Evolutionary conservation across 2,797 vertebrate species (phyloP).

Genomic region (Propithecus perrieri): DNA sequence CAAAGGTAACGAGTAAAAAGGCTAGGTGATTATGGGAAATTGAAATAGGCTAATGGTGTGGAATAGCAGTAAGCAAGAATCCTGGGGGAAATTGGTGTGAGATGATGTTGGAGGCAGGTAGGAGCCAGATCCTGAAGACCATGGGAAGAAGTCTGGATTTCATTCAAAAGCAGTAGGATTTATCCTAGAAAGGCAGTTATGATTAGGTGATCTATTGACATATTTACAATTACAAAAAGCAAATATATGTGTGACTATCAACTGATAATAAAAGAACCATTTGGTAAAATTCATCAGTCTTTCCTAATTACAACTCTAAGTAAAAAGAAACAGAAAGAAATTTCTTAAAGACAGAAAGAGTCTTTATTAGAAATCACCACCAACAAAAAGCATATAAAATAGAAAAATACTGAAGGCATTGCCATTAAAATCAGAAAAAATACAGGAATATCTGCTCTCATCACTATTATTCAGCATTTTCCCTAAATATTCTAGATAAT

Average conservation of each 20-base stretch:
- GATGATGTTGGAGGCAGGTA: not conserved
- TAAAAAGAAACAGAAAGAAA: conserved; percentile 1
- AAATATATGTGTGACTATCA: not conserved
- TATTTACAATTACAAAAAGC: not conserved
- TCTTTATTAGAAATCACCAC: not conserved
- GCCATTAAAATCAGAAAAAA: too few relatives aligned
- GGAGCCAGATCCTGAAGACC: not conserved
- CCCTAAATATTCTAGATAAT: not conserved
- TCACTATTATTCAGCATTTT: not conserved
- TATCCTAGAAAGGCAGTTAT: not conserved
- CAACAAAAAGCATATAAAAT: not conserved
- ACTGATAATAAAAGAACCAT: not conserved
- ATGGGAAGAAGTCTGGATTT: not conserved
- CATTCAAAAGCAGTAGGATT: not conserved
- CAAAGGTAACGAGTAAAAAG: not conserved
- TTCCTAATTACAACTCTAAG: not conserved
- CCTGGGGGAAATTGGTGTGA: not conserved
- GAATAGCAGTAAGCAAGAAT: not conserved
- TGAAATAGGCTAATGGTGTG: not conserved
- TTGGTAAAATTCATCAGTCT: not conserved
- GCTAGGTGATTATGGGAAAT: not conserved
- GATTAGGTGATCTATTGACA: not conserved
- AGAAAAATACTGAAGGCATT: not conserved
- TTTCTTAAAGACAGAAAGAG: not conserved
- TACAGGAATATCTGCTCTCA: not conserved